Evolutionary conservation across 2,888 invertebrate species (phyloP).

Genomic region (Watsonalla binaria): DNA sequence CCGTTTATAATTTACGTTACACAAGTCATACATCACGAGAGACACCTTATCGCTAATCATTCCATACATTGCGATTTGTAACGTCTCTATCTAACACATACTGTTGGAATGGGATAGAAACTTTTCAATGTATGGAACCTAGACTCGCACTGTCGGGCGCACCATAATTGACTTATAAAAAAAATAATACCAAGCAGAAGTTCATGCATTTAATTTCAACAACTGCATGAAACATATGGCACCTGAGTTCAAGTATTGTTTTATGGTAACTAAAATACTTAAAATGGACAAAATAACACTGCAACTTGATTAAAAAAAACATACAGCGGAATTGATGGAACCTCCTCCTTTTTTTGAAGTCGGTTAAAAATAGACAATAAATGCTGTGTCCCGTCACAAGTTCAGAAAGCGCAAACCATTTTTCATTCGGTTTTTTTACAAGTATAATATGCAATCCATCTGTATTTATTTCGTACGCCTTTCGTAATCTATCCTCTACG

Average conservation of each 20-base stretch:
- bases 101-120: not conserved
- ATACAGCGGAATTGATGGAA: too few relatives aligned
- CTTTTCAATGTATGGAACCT: constrained; percentile 30
- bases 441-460: too few relatives aligned
- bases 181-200: constrained; percentile 20
- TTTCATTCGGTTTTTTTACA: too few relatives aligned
- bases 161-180: constrained; percentile 74
- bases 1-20: constrained; percentile 66
- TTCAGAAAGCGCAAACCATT: too few relatives aligned
- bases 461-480: too few relatives aligned
- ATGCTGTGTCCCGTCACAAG: too few relatives aligned
- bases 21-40: constrained; percentile 55
- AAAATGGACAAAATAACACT: not conserved
- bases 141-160: constrained; percentile 54
- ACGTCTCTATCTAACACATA: not conserved
- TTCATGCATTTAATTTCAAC: constrained; percentile 19
- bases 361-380: too few relatives aligned
- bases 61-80: constrained; percentile 30
- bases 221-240: constrained; percentile 21
- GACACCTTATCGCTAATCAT: constrained; percentile 37
- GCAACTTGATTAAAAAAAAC: too few relatives aligned
- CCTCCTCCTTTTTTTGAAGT: too few relatives aligned
- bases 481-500: too few relatives aligned
- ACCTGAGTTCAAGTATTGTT: not conserved
- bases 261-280: not conserved